Conservation (phyloP, 2,113 vertebrate species). For the Siniperca chuatsi region DNA sequence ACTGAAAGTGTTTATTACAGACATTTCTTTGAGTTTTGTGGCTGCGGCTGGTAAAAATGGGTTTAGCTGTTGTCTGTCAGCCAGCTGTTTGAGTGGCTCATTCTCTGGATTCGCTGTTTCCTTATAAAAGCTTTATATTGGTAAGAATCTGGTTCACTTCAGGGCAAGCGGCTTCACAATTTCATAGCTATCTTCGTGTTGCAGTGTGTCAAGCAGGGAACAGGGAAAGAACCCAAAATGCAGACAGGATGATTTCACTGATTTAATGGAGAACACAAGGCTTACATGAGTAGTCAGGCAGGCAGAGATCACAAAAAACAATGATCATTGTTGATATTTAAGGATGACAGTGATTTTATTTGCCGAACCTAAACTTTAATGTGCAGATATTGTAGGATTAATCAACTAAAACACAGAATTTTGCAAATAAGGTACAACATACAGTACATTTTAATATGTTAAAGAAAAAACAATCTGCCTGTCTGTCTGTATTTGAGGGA, state of each 20-base stretch:
- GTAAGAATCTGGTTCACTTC: conserved; percentile 3
- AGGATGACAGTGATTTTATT: background rate
- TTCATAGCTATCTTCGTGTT: background rate
- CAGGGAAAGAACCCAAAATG: no score
- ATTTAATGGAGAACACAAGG: no score
- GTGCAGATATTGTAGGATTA: background rate
- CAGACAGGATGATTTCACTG: no score
- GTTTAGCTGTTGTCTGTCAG: background rate
- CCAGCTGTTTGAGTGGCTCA: conserved; percentile 8
- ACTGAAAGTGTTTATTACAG: background rate
- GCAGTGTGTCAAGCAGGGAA: no score
- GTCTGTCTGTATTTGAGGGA: background rate
- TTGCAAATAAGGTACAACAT: background rate
- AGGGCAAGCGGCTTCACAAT: background rate
- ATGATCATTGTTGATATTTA: background rate
- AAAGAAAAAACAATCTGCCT: background rate
- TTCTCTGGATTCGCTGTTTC: background rate
- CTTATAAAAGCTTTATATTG: conserved; percentile 17
- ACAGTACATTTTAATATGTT: background rate
- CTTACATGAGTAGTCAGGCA: no score
- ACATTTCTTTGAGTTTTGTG: background rate
- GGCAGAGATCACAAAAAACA: no score
- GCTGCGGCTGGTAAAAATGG: background rate
- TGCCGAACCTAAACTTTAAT: background rate
- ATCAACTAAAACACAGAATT: background rate